Conservation (phyloP, 2,888 invertebrate genomes). For the Pseudeuparius sepicola region DNA sequence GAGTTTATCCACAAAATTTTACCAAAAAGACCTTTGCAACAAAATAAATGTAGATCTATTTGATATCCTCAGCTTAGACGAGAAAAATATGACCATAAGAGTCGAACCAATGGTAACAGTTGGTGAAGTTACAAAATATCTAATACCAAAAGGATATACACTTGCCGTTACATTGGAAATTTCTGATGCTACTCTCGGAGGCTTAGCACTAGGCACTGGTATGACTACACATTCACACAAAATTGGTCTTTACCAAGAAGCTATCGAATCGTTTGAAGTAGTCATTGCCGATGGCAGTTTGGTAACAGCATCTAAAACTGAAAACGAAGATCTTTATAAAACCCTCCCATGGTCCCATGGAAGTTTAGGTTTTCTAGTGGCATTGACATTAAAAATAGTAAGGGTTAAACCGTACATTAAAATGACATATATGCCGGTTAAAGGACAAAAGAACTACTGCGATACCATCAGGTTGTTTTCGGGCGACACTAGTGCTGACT, state of each 20-base stretch:
- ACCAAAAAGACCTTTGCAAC: constrained; percentile 52
- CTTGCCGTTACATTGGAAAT: constrained; percentile 59
- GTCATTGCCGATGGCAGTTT: constrained; percentile 52
- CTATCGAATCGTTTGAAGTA: constrained; percentile 54
- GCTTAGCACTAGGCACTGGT: constrained; percentile 59
- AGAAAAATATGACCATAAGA: constrained; percentile 45
- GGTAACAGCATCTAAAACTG: constrained; percentile 45
- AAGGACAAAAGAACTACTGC: constrained; percentile 53
- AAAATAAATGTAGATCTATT: constrained; percentile 52
- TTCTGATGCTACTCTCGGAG: constrained; percentile 58
- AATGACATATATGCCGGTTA: constrained; percentile 52
- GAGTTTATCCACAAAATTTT: constrained; percentile 57
- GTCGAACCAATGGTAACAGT: constrained; percentile 62
- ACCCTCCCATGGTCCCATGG: constrained; percentile 59
- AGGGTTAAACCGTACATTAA: constrained; percentile 53
- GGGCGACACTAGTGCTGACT: constrained; percentile 43
- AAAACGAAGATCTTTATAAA: constrained; percentile 48
- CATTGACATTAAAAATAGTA: constrained; percentile 52
- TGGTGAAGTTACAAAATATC: constrained; percentile 51
- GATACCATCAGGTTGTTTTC: constrained; percentile 49
- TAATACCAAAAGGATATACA: constrained; percentile 56
- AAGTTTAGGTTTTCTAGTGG: constrained; percentile 55
- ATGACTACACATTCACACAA: constrained; percentile 67
- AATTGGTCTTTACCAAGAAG: constrained; percentile 59
- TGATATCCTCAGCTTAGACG: constrained; percentile 50